phyloP scores from a whole-genome alignment of 2,888 invertebrate genomes.

The Metellina segmentata region DNA sequence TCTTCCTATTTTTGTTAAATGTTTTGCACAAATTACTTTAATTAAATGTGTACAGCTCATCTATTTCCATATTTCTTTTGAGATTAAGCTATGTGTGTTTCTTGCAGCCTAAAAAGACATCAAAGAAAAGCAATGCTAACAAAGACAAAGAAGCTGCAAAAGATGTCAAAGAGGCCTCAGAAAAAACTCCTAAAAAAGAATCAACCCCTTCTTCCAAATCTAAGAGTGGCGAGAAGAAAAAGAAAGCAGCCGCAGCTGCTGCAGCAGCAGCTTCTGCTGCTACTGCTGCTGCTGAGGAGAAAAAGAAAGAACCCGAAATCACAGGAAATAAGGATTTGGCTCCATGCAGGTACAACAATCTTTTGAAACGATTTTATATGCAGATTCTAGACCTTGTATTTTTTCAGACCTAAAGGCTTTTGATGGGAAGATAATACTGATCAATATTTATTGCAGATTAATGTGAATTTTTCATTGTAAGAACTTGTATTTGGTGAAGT shows the following conservation, averaged over 20 bases:
- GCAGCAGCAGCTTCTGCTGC: background rate
- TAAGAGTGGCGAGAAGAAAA: constrained; percentile 71
- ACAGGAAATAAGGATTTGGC: constrained; percentile 75
- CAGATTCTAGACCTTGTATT: constrained; percentile 6
- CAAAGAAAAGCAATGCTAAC: constrained; percentile 50
- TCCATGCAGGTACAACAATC: constrained; percentile 72
- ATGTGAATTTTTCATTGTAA: background rate
- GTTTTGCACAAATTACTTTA: background rate
- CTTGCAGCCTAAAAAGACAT: constrained; percentile 69
- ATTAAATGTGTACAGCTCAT: background rate
- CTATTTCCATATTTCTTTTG: background rate
- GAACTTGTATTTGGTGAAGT: background rate
- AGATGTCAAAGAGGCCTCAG: constrained; percentile 81
- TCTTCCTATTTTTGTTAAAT: background rate
- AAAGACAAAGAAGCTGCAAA: constrained; percentile 73
- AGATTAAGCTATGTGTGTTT: background rate
- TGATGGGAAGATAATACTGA: too few relatives aligned
- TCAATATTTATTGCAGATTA: background rate
- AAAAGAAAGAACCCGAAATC: constrained; percentile 76
- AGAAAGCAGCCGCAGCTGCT: constrained; percentile 43
- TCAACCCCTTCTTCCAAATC: constrained; percentile 50
- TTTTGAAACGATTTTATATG: background rate
- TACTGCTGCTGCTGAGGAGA: constrained; percentile 47
- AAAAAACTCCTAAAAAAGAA: constrained; percentile 60
- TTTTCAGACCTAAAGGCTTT: too few relatives aligned